Evolutionary conservation across 2,113 vertebrate genomes (phyloP).

Genomic region (Rhombomys opimus): DNA sequence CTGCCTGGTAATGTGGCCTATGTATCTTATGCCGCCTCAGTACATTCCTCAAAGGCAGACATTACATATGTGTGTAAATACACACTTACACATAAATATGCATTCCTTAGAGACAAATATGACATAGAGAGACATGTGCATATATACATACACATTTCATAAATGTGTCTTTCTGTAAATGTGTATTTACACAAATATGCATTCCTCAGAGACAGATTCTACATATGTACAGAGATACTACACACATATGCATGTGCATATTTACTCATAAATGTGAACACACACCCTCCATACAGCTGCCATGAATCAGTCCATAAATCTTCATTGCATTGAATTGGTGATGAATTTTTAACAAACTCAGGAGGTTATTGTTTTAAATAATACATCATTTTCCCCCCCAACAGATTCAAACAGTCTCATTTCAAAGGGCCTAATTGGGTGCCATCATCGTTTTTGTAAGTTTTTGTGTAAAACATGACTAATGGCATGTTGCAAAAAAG

Average conservation of each 20-base stretch:
- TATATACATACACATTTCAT: not conserved
- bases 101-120: not conserved
- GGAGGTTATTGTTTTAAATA: slow-evolving; percentile 60
- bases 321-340: not conserved
- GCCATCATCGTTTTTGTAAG: not conserved
- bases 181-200: not conserved
- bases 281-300: not conserved
- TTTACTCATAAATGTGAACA: not conserved
- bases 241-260: too few relatives aligned
- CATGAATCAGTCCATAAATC: not conserved
- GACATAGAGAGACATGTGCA: not conserved
- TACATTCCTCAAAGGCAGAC: not conserved
- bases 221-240: not conserved
- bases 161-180: not conserved
- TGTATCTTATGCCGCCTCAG: rapidly evolving
- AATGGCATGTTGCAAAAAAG: not conserved
- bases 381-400: not conserved
- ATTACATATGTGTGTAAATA: not conserved
- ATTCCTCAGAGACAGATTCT: not conserved
- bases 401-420: not conserved
- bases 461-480: not conserved
- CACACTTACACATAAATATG: not conserved
- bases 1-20: rapidly evolving
- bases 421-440: not conserved
- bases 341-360: slow-evolving; percentile 55